Base-by-base conservation (phyloP, 2,797 vertebrate genomes). In the Propithecus perrieri region DNA sequence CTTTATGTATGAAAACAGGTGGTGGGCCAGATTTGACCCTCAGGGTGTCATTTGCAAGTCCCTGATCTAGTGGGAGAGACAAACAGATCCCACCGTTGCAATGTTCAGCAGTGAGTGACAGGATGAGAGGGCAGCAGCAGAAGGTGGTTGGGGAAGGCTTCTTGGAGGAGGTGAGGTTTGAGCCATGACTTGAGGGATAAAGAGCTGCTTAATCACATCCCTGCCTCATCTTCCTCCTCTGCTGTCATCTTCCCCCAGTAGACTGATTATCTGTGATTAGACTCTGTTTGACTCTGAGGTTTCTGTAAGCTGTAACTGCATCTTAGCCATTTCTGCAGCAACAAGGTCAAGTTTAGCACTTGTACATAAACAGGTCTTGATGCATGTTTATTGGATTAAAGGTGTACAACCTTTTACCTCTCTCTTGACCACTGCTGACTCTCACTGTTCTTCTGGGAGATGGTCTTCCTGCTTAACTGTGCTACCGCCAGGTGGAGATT, bases 1-100 rank as follows among this genome's bases (percentile, higher is more conserved):
- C 57, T 79, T 95, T 71, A 87, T 85, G 92, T 55, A 17, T 81
- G 43, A 57, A 76, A 84, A 30, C 5, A 86, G 38, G 11, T 30
- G 13, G 2, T 17, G 10, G 24, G 7, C 53, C 59, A 69, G 3
- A 41, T 74, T 61, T 94, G 35, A 53, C 43, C 28, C 43, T 71
- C 20, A 28, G 13, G 33, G 35, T 46, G 22, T 26, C 48, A 22
- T 67, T 67, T 87, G 11, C 8, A 55, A 85, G 33, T 4, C 13
- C 28, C 11, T 24, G 30, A 48, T 81, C 38, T 24, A 65, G 35
- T 72, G 50, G 22, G 38, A 38, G 35, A 88, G 59, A 80, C 5
- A 65, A 50, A 38, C 5, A n/a, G 12, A 28, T 35, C 71, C 18
- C 22, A 11, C 4, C 2, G 2, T 26, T 50, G 5, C 7, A 12